phyloP scores from a whole-genome alignment of 30 jellyfish, hydroid and myxozoan species.

The Turritopsis dohrnii region DNA sequence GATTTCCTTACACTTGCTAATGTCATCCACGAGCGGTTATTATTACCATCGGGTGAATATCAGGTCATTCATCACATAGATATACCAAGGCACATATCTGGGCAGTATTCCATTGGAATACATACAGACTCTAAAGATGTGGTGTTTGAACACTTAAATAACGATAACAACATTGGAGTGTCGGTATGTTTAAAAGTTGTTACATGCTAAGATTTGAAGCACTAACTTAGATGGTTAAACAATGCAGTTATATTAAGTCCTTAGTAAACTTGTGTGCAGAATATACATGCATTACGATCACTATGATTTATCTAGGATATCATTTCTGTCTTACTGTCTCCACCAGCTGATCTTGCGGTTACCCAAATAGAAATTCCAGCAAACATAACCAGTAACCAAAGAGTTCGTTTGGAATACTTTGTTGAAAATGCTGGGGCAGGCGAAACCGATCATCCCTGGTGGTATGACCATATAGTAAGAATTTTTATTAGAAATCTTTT shows the following conservation, averaged over 20 bases:
- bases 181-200: slow-evolving; percentile 31
- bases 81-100: slow-evolving; percentile 18
- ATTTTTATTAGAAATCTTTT: no score
- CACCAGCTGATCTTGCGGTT: slow-evolving; percentile 23
- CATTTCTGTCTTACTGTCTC: slow-evolving; percentile 1
- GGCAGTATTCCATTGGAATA: neutral
- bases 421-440: slow-evolving; percentile 23
- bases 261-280: neutral
- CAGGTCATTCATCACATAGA: neutral
- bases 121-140: neutral
- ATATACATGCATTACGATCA: neutral
- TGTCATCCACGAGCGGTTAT: neutral
- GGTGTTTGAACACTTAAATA: neutral
- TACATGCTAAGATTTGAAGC: no score
- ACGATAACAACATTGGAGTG: neutral
- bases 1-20: neutral
- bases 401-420: neutral
- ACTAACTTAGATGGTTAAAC: no score
- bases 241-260: no score
- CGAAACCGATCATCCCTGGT: slow-evolving; percentile 2
- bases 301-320: neutral
- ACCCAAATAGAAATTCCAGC: neutral
- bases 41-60: slow-evolving; percentile 16
- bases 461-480: slow-evolving; percentile 24
- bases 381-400: neutral